Conservation (phyloP, 1,140 invertebrate genomes). For the Drosophila nikananu region DNA sequence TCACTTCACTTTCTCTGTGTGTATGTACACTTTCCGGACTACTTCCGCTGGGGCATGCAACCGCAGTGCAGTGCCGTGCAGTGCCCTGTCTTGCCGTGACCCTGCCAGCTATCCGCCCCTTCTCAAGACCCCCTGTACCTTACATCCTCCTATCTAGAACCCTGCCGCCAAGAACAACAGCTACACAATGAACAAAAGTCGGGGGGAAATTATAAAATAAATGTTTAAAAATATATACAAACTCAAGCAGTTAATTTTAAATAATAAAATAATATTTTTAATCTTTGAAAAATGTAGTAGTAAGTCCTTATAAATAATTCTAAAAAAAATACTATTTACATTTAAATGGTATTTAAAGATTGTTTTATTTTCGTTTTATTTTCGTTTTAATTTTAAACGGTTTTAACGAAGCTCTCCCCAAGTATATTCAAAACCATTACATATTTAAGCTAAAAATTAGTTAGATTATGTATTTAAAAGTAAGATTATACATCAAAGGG, state of each 20-base stretch:
- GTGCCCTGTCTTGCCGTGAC: constrained; percentile 42
- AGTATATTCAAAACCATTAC: no score
- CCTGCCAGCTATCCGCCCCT: constrained; percentile 44
- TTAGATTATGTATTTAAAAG: no score
- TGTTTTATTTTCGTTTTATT: no score
- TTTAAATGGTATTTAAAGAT: no score
- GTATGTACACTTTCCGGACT: constrained; percentile 56
- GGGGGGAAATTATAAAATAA: not conserved
- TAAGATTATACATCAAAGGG: not conserved
- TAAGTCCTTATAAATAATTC: no score
- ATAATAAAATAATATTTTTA: no score
- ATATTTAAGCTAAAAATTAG: not conserved
- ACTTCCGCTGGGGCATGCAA: constrained; percentile 63
- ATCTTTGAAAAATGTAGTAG: no score
- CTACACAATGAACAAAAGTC: constrained; percentile 5
- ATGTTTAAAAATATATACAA: no score
- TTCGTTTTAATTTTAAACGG: no score
- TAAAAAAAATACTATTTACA: no score
- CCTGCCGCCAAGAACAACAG: constrained; percentile 13
- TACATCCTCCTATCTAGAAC: constrained; percentile 2
- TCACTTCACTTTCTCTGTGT: constrained; percentile 63
- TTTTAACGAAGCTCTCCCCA: no score
- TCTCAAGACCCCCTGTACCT: not conserved
- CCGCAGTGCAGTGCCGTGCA: constrained; percentile 27
- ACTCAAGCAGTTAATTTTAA: no score